phyloP scores from a whole-genome alignment of 2,888 invertebrate species.

The Alsophila aescularia region DNA sequence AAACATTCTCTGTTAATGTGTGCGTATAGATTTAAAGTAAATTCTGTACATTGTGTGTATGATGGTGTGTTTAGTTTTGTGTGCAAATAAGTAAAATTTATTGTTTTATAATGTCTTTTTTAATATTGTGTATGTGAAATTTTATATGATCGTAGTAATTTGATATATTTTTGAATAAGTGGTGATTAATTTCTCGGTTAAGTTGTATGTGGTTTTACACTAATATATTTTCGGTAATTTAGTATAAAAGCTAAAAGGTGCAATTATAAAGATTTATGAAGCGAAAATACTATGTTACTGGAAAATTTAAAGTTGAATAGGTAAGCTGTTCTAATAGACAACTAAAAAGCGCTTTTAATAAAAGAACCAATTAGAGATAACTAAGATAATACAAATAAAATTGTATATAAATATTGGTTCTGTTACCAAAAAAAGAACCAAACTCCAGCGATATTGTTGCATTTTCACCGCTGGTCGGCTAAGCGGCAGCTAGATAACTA shows the following conservation, averaged over 20 bases:
- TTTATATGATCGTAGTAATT: slow-evolving; percentile 4
- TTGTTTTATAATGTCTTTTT: too few species aligned
- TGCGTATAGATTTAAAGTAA: slow-evolving; percentile 60
- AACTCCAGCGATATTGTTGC: slow-evolving; percentile 63
- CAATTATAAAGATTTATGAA: slow-evolving; percentile 31
- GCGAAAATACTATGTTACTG: slow-evolving; percentile 35
- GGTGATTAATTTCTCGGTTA: slow-evolving; percentile 5
- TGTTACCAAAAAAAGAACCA: slow-evolving; percentile 51
- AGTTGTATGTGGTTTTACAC: slow-evolving; percentile 5
- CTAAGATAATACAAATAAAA: not conserved
- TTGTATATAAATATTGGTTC: slow-evolving; percentile 28
- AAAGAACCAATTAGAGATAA: slow-evolving; percentile 42
- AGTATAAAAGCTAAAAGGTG: slow-evolving; percentile 26
- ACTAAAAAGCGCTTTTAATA: slow-evolving; percentile 62
- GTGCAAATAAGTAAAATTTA: too few species aligned
- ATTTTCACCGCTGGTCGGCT: slow-evolving; percentile 69
- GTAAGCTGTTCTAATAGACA: slow-evolving; percentile 69
- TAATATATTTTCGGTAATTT: slow-evolving; percentile 13
- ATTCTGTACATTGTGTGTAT: slow-evolving; percentile 43
- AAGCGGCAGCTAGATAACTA: slow-evolving; percentile 66
- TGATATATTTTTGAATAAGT: slow-evolving; percentile 2
- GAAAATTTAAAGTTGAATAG: slow-evolving; percentile 58
- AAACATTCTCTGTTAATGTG: slow-evolving; percentile 75
- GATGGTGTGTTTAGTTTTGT: slow-evolving; percentile 18
- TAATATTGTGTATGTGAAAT: slow-evolving; percentile 19